These are phyloP conservation scores for Ardeotis arabs DNA, from an alignment of 2,113 vertebrate species.

Conservation along the genomic window DNA sequence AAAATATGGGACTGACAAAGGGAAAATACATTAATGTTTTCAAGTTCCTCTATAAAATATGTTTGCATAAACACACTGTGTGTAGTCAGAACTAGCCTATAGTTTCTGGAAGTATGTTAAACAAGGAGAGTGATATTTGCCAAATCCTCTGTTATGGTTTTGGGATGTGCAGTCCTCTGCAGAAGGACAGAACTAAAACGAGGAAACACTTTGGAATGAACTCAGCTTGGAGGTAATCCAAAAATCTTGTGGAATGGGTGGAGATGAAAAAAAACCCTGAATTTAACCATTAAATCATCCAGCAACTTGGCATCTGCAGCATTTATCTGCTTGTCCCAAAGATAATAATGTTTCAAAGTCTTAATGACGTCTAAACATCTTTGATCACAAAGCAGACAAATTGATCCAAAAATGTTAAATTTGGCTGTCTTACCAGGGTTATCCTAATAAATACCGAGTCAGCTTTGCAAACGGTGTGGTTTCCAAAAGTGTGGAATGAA, in stretches of 20 bases:
- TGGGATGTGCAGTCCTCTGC: constrained; percentile 47
- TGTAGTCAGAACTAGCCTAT: constrained; percentile 35
- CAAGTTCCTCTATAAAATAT: constrained; percentile 19
- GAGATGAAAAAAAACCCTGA: background rate
- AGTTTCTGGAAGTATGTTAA: constrained; percentile 49
- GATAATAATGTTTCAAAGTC: constrained; percentile 31
- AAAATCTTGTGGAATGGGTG: constrained; percentile 54
- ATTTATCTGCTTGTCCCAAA: constrained; percentile 44
- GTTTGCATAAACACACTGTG: constrained; percentile 44
- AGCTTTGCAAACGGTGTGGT: background rate
- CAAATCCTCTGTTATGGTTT: constrained; percentile 46
- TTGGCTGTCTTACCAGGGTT: constrained; percentile 14
- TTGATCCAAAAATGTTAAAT: constrained; percentile 21
- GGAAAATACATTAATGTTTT: constrained; percentile 29
- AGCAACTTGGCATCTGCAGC: constrained; percentile 6
- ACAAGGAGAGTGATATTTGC: constrained; percentile 49
- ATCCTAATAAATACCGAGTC: constrained; percentile 53
- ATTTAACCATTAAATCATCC: constrained; percentile 67
- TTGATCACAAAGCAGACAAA: constrained; percentile 40
- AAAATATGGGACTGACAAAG: background rate
- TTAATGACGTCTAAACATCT: constrained; percentile 46
- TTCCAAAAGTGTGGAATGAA: constrained; percentile 20
- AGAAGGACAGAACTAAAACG: constrained; percentile 50
- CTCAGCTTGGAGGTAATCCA: constrained; percentile 46
- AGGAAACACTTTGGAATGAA: constrained; percentile 59